These are phyloP conservation scores for Diabrotica virgifera DNA, from an alignment of 1,140 invertebrate species.

Conservation along the genomic window DNA sequence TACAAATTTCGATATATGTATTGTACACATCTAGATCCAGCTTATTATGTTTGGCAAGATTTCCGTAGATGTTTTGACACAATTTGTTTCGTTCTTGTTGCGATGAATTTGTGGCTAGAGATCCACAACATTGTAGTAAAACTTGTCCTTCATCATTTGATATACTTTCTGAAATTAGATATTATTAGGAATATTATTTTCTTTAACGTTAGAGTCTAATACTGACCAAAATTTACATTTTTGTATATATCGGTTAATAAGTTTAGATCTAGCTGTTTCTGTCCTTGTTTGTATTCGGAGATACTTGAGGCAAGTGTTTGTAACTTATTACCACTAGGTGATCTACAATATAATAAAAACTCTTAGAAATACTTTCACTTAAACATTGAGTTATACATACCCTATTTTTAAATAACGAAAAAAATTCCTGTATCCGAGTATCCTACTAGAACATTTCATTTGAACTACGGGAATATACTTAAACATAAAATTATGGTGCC, in stretches of 20 bases:
- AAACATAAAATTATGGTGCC: no score
- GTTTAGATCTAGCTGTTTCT: background rate
- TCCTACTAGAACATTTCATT: no score
- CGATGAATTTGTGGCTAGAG: conserved; percentile 6
- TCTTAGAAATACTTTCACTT: no score
- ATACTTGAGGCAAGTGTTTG: no score
- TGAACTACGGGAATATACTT: no score
- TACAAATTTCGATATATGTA: conserved; percentile 40
- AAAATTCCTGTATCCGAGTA: no score
- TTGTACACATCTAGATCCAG: conserved; percentile 30
- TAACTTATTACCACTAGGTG: no score
- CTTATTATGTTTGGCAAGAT: conserved; percentile 15
- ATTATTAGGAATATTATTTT: background rate
- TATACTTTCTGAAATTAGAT: conserved; percentile 13
- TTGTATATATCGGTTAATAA: background rate
- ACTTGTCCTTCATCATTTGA: conserved; percentile 5
- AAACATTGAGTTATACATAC: no score
- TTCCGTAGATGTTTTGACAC: conserved; percentile 16
- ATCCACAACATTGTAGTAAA: conserved; percentile 14
- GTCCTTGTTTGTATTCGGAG: background rate
- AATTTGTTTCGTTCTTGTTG: conserved; percentile 11
- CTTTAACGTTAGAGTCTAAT: background rate
- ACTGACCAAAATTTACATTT: background rate
- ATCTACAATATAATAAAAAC: no score
- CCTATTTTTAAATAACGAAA: no score